Percentiles rank a stretch among this genome's conserved stretches.
These are phyloP conservation scores for Eretmocerus hayati DNA, from an alignment of 2,888 invertebrate species.

Conservation along the genomic window DNA sequence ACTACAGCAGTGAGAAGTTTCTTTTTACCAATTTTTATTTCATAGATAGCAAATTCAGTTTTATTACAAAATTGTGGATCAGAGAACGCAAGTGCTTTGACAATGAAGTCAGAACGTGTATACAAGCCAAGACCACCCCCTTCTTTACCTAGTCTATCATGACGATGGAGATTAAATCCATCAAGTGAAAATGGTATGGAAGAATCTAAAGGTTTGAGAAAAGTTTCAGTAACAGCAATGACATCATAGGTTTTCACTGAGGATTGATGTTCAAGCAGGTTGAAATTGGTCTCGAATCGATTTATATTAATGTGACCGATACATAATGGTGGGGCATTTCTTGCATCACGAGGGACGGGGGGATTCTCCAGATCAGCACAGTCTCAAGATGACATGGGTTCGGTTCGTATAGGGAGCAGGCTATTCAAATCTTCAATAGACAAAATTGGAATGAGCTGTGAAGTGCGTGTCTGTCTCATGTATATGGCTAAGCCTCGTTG, in stretches of 20 bases:
- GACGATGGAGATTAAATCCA: neutral
- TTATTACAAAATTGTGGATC: neutral
- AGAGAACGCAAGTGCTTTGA: neutral
- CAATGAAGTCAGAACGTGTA: neutral
- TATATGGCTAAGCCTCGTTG: neutral
- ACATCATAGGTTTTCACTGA: neutral
- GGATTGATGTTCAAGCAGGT: neutral
- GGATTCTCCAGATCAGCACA: too few species aligned
- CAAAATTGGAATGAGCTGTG: neutral
- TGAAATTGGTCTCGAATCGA: neutral
- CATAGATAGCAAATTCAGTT: neutral
- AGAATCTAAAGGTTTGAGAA: neutral
- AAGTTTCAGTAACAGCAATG: neutral
- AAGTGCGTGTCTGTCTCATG: neutral
- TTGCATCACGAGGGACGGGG: neutral
- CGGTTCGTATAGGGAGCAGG: neutral
- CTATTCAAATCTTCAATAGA: neutral
- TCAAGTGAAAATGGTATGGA: neutral
- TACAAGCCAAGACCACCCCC: neutral
- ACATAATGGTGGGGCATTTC: too few species aligned
- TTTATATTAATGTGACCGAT: constrained; percentile 1
- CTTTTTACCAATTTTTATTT: neutral
- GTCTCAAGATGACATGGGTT: too few species aligned
- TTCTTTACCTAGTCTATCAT: neutral
- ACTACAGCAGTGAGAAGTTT: neutral